Evolutionary conservation across 2,888 invertebrate genomes (phyloP), one percentile per base, ranked within the genome.

Genomic region (Ormyrus nitidulus): DNA sequence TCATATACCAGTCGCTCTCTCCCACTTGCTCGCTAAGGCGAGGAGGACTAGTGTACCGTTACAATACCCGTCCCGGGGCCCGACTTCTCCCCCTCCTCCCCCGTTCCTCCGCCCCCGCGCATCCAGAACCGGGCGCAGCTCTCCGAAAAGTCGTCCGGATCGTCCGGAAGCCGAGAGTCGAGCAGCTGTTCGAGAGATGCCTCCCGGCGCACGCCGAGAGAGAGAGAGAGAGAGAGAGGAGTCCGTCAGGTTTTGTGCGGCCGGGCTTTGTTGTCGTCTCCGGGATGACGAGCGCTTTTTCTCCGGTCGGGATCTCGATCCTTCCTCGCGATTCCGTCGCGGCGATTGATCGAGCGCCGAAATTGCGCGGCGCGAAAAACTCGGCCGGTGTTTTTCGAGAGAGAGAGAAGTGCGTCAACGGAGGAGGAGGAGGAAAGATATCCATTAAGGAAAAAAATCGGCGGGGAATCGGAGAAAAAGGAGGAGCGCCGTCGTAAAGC

Each of bases 21-120:
- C 59, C 13, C 68, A 65, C 66, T 61, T 44, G 44, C 65, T 65
- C 59, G 64, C 69, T 51, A 34, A 58, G 56, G 59, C 51, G 49
- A 7, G 49, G 68, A 77, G 75, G 66, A 74, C 81, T 73, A 54
- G 70, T 81, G 53, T 82, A 82, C 81, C 81, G 81, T 82, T 82
- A 82, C 73, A 82, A 82, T 77, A 79, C 79, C 65, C 81, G 81
- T 81, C 81, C 66, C 62, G 44, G 53, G 13, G 46, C 5, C 11
- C 9, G 19, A 49, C 59, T 34, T 69, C 46, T 6, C n/a, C 51
- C 62, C 61, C 44, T 59, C 9, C 9, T 61, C 10, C 19, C 34
- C 9, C 54, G 13, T 62, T 44, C 8, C 34, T 34, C 34, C 19
- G 53, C 10, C 53, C 53, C 9, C 48, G 5, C 34, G 6, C 34